phyloP scores from a whole-genome alignment of 64 coral and sea anemone genomes.

The Porites lutea region DNA sequence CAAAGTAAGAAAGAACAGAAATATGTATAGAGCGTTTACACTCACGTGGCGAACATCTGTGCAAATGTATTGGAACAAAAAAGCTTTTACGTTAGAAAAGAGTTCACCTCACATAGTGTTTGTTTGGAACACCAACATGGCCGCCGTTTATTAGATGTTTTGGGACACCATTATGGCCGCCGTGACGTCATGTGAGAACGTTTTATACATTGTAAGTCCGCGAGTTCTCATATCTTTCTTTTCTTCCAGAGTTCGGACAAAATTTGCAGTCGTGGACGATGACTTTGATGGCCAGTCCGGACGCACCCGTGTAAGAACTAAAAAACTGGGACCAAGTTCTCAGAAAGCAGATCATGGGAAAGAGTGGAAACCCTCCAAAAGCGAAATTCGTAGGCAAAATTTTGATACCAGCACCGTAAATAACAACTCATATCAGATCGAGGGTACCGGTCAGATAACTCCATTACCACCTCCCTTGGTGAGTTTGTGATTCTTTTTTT shows the following conservation, averaged over 20 bases:
- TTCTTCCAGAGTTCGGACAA: constrained; percentile 84
- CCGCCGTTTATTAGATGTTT: too few relatives aligned
- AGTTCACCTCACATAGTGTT: background rate
- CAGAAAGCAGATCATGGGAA: background rate
- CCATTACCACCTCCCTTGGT: constrained; percentile 70
- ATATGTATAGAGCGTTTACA: too few relatives aligned
- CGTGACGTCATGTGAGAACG: too few relatives aligned
- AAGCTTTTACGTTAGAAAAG: too few relatives aligned
- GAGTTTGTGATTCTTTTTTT: background rate
- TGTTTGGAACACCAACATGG: too few relatives aligned
- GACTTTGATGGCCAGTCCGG: constrained; percentile 10
- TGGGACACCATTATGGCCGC: too few relatives aligned
- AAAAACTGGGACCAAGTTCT: background rate
- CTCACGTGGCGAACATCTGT: too few relatives aligned
- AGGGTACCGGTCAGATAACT: constrained; percentile 51
- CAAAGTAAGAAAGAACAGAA: too few relatives aligned
- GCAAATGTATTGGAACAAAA: too few relatives aligned
- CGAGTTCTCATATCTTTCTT: background rate
- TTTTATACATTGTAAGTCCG: background rate
- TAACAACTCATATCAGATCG: constrained; percentile 24
- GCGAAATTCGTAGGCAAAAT: background rate
- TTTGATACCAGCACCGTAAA: background rate
- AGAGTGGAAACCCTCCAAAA: constrained; percentile 38
- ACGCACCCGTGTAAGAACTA: background rate
- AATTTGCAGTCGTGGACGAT: constrained; percentile 79